Percentiles rank a stretch among this genome's conserved stretches.
Conservation (phyloP, 1,140 invertebrate species). For the Bombus vancouverensis region DNA sequence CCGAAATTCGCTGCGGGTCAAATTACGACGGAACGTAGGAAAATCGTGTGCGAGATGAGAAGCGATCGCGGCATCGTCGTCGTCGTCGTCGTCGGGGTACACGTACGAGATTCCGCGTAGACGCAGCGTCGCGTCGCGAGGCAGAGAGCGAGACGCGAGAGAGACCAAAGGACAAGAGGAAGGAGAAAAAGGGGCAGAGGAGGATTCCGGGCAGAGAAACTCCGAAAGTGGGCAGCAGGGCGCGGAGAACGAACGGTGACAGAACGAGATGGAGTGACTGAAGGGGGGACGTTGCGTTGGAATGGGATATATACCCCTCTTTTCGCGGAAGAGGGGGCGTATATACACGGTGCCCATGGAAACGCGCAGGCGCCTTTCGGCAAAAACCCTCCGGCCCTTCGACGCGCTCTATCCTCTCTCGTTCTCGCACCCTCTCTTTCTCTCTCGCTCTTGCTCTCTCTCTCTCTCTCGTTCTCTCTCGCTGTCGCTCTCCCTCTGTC, state of each 20-base stretch:
- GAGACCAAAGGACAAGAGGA: background rate
- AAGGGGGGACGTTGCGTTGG: conserved; percentile 68
- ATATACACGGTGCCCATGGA: conserved; percentile 77
- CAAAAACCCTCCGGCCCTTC: conserved; percentile 71
- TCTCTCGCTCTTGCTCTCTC: background rate
- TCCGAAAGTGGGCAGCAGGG: conserved; percentile 50
- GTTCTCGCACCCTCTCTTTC: background rate
- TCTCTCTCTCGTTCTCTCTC: background rate
- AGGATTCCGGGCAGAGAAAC: conserved; percentile 39
- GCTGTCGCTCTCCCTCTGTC: background rate
- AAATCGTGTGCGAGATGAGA: background rate
- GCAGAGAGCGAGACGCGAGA: background rate
- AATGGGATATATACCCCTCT: conserved; percentile 69
- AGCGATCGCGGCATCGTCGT: conserved; percentile 15
- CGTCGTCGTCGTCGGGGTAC: background rate
- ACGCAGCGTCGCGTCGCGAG: conserved; percentile 2
- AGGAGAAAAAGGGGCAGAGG: background rate
- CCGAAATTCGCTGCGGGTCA: no score
- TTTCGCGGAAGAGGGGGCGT: conserved; percentile 73
- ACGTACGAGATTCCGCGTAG: conserved; percentile 47
- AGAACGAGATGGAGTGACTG: conserved; percentile 75
- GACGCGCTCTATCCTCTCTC: conserved; percentile 54
- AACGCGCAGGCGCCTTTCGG: conserved; percentile 75
- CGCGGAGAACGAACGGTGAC: conserved; percentile 66
- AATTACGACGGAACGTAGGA: no score